Evolutionary conservation across 2,113 vertebrate species (phyloP), one percentile per base, ranked within the genome.

Genomic region (Sialia sialis): DNA sequence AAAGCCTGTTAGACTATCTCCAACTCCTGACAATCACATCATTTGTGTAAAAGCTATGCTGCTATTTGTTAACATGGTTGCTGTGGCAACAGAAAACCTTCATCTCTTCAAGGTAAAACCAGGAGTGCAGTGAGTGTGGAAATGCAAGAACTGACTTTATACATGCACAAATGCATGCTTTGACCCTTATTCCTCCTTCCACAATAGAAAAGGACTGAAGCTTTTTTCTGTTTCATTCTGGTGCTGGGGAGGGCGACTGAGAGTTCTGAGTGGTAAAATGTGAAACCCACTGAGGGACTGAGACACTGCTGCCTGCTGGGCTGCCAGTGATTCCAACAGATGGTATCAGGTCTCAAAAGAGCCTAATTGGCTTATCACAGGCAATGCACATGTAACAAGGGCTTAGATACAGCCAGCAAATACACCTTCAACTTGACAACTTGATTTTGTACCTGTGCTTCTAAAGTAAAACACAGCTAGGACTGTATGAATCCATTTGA

Each of bases 31-130:
- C 79, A 59, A 64, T 77, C 62, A 16, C 87, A 72, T 69, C 8
- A 49, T 27, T 56, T 81, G 27, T 62, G 90, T 48, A 29, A 84
- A 81, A 64, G 55, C 63, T 69, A 7, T 56, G 75, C 73, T 87
- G 77, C 92, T 78, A 63, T 95, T 96, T 96, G 94, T 96, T 94
- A 96, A 90, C 63, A 46, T 49, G 9, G 91, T 95, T 94, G 60
- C 93, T 70, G 66, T 79, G 87, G 80, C 59, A 95, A 94, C 96
- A 25, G 29, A 64, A 94, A 74, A 7, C 84, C 79, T 80, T 63
- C 80, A 56, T 84, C 26, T 95, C 62, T 56, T 83, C 29, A 36
- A 96, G 91, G 91, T 81, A 94, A 84, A 89, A 91, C 58, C 54
- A 43, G 49, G 89, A 94, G 64, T 36, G 76, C 7, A 4, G 56